phyloP scores from a whole-genome alignment of 2,797 vertebrate species.

The Pseudochirops cupreus region DNA sequence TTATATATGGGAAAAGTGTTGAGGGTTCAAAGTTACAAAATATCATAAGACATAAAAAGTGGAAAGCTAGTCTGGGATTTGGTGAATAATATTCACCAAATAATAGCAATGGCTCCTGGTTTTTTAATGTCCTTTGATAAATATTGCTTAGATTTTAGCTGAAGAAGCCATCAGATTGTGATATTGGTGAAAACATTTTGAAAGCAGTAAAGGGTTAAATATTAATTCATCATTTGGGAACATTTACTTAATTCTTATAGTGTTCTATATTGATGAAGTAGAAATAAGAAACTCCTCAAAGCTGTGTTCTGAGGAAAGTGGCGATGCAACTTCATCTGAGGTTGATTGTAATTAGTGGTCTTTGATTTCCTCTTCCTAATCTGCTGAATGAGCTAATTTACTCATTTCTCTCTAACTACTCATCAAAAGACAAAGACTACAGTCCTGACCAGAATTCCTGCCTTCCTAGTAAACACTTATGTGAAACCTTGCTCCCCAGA shows the following conservation, averaged over 20 bases:
- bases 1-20: neutral
- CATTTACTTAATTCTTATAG: neutral
- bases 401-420: neutral
- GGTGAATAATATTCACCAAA: neutral
- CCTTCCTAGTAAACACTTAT: neutral
- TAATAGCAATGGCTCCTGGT: neutral
- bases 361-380: neutral
- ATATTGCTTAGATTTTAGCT: neutral
- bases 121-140: neutral
- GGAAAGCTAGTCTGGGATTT: neutral
- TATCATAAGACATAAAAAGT: neutral
- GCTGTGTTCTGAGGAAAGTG: neutral
- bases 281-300: neutral
- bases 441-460: neutral
- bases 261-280: neutral
- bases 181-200: neutral
- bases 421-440: neutral
- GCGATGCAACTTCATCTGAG: neutral
- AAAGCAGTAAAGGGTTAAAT: neutral
- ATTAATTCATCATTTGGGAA: neutral
- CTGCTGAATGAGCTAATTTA: neutral
- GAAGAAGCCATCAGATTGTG: neutral
- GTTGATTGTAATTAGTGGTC: neutral
- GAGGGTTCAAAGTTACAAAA: constrained; percentile 7
- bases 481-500: neutral